These are phyloP conservation scores for Oryzias melastigma DNA, from an alignment of 2,113 vertebrate species.

Conservation along the genomic window DNA sequence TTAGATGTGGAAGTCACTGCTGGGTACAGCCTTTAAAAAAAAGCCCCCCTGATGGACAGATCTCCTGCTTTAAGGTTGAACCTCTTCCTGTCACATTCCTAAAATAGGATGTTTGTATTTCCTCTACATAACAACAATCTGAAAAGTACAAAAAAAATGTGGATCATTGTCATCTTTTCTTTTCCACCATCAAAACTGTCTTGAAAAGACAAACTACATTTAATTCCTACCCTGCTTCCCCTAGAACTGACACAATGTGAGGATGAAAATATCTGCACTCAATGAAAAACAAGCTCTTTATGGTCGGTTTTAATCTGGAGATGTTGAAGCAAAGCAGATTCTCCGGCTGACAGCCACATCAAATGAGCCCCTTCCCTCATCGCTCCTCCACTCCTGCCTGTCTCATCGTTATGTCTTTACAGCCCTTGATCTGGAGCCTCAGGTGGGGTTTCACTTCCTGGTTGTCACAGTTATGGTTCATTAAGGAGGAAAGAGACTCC, in stretches of 20 bases:
- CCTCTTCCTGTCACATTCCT: conserved; percentile 41
- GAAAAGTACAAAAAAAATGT: neutral
- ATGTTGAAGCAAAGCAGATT: conserved; percentile 44
- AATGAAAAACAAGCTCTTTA: neutral
- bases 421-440: conserved; percentile 44
- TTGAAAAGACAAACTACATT: conserved; percentile 6
- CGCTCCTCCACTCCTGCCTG: conserved; percentile 21
- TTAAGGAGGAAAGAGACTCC: conserved; percentile 62
- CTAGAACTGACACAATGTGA: conserved; percentile 3
- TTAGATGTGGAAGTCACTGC: conserved; percentile 27
- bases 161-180: neutral
- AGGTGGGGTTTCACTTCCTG: conserved; percentile 69
- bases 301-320: conserved; percentile 16
- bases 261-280: conserved; percentile 5
- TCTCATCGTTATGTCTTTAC: conserved; percentile 56
- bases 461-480: conserved; percentile 66
- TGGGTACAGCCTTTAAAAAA: conserved; percentile 17
- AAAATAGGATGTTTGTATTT: conserved; percentile 12
- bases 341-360: conserved; percentile 53
- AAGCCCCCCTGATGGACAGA: conserved; percentile 5
- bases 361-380: conserved; percentile 32
- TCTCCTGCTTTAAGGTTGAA: conserved; percentile 28
- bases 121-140: conserved; percentile 4
- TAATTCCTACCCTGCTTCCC: conserved; percentile 31
- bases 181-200: neutral